phyloP scores from a whole-genome alignment of 64 coral and sea anemone genomes.

The Platygyra sinensis region DNA sequence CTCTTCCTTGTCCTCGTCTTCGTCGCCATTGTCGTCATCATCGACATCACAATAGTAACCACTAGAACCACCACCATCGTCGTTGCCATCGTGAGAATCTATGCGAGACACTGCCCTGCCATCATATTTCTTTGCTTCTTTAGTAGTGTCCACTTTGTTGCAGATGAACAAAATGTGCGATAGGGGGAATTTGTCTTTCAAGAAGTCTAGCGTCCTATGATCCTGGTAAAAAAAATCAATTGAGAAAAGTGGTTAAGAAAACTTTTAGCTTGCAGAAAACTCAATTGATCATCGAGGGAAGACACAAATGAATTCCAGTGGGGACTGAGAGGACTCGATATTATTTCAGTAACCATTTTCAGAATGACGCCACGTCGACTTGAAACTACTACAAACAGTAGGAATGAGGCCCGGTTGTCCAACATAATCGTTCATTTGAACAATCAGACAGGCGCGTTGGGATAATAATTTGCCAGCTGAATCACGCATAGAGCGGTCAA shows the following conservation, averaged over 20 bases:
- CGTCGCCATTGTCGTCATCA: not conserved
- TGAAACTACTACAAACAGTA: no score
- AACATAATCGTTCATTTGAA: no score
- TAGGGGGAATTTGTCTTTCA: constrained; percentile 28
- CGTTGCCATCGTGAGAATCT: not conserved
- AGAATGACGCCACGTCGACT: no score
- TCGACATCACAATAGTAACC: not conserved
- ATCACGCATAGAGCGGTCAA: no score
- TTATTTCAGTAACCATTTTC: no score
- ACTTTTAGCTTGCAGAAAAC: not conserved
- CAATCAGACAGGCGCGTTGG: no score
- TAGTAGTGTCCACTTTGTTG: constrained; percentile 16
- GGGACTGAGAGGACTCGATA: no score
- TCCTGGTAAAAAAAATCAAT: not conserved
- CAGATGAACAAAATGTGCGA: not conserved
- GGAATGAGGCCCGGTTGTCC: no score
- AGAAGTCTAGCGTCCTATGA: not conserved
- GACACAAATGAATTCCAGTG: no score
- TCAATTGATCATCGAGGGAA: not conserved
- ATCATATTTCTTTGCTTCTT: not conserved
- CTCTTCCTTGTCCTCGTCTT: no score
- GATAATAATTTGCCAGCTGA: no score
- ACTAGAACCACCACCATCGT: not conserved
- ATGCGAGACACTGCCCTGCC: not conserved
- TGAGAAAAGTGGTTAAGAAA: not conserved